Conservation (phyloP, 2,113 vertebrate genomes). For the Corvus moneduloides region DNA sequence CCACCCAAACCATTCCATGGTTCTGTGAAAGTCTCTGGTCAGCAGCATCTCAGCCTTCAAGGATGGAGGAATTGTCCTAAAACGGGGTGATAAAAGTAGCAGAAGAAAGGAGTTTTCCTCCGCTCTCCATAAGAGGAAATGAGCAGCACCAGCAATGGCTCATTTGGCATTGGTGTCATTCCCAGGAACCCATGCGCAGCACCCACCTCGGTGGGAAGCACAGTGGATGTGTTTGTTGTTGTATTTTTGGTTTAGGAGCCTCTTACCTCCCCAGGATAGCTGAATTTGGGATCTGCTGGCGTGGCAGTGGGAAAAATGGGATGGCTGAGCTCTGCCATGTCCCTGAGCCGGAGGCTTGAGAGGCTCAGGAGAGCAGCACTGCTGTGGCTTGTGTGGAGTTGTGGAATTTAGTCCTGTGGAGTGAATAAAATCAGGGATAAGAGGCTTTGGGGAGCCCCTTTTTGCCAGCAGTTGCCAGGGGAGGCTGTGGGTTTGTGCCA, state of each 20-base stretch:
- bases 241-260: not conserved
- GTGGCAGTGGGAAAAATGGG: fast-evolving
- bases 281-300: not conserved
- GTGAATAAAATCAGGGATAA: not conserved
- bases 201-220: fast-evolving
- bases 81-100: not conserved
- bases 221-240: fast-evolving
- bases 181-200: fast-evolving
- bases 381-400: not conserved
- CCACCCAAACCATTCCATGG: not conserved
- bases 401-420: not conserved
- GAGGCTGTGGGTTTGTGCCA: not conserved
- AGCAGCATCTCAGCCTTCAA: not conserved
- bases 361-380: not conserved
- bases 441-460: not conserved
- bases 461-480: not conserved
- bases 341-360: not conserved
- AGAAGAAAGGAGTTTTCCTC: not conserved
- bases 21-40: not conserved
- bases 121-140: not conserved
- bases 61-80: not conserved
- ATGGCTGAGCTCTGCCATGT: not conserved
- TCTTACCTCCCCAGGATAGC: fast-evolving
- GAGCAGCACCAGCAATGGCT: not conserved
- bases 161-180: fast-evolving